These are phyloP conservation scores for Andricus curvator DNA, from an alignment of 2,888 invertebrate genomes.

Conservation along the genomic window DNA sequence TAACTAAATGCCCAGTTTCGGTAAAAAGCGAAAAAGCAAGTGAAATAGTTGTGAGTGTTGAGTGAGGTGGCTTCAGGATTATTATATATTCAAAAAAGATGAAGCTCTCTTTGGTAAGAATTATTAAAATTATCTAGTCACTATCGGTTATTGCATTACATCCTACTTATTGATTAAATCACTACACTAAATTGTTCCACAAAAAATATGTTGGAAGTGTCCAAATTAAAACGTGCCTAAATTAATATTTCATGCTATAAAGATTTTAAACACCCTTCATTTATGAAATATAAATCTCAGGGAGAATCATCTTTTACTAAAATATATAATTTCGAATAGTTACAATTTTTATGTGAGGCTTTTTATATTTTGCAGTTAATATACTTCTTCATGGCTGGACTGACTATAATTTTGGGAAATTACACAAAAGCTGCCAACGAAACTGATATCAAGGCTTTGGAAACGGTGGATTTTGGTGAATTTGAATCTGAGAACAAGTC, in stretches of 20 bases:
- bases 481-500: constrained; percentile 49
- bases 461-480: constrained; percentile 42
- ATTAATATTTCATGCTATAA: too few relatives aligned
- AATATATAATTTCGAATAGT: too few relatives aligned
- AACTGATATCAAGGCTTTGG: constrained; percentile 28
- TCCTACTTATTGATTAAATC: not conserved
- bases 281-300: not conserved
- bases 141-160: too few relatives aligned
- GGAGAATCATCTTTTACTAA: not conserved
- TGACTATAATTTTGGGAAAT: constrained; percentile 51
- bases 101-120: constrained; percentile 65
- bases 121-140: not conserved
- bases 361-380: constrained; percentile 58
- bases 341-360: not conserved
- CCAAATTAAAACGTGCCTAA: too few relatives aligned
- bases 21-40: not conserved
- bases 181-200: not conserved
- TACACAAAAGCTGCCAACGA: constrained; percentile 48
- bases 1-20: not conserved
- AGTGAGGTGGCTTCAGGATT: constrained; percentile 61
- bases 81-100: constrained; percentile 58
- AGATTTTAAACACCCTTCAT: not conserved
- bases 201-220: too few relatives aligned
- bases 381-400: constrained; percentile 54
- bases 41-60: constrained; percentile 52